A percentile compares a stretch with the other conserved stretches of the same genome.
phyloP scores from a whole-genome alignment of 2,888 invertebrate genomes.

The Heliconius erato region DNA sequence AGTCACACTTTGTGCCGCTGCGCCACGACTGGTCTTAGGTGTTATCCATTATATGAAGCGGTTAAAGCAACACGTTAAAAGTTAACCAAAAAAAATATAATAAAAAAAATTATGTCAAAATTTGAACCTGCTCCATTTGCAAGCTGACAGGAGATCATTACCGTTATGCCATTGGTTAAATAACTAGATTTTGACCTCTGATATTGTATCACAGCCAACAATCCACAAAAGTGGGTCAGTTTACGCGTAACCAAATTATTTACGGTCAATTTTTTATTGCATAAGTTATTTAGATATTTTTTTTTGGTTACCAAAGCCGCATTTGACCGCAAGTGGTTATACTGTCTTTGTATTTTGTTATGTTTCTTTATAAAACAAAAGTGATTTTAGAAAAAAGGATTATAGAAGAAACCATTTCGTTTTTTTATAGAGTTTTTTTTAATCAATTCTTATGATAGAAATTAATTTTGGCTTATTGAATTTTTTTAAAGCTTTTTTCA shows the following conservation, averaged over 20 bases:
- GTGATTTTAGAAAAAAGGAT: neutral
- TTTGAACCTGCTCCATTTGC: neutral
- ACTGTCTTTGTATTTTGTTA: neutral
- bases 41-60: no score
- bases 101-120: neutral
- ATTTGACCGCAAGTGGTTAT: slow-evolving; percentile 4
- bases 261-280: slow-evolving; percentile 17
- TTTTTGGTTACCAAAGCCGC: neutral
- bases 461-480: no score
- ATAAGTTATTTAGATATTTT: neutral
- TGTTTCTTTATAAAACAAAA: neutral
- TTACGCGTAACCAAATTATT: slow-evolving; percentile 37
- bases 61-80: no score
- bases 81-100: neutral
- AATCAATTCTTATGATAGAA: no score
- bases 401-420: neutral
- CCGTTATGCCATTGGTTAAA: neutral
- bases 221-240: slow-evolving; percentile 14
- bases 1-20: no score
- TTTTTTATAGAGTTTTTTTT: neutral
- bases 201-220: slow-evolving; percentile 13
- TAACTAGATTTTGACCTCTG: slow-evolving; percentile 22
- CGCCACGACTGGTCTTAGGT: no score
- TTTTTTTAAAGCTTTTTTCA: no score
- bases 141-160: neutral